Percentiles rank a stretch among this genome's conserved stretches.
phyloP scores from a whole-genome alignment of 2,888 invertebrate species.

The Cenopis cana region DNA sequence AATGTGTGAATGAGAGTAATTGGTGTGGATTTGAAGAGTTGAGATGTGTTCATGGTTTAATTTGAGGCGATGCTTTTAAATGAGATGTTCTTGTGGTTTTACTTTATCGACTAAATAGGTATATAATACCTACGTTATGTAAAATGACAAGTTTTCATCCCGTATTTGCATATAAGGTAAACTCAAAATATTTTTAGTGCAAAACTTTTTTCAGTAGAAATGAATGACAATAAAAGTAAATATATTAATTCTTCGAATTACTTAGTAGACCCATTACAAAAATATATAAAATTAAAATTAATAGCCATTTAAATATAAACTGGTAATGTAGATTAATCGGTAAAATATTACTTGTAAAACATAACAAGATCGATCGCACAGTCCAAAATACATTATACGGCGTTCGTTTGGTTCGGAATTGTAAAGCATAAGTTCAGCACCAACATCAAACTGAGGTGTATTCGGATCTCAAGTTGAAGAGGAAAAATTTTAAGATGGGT shows the following conservation, averaged over 20 bases:
- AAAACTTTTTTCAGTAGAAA: too few species aligned
- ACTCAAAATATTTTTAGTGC: not conserved
- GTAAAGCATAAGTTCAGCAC: not conserved
- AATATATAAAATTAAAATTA: too few species aligned
- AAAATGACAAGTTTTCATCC: too few species aligned
- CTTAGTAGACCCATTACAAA: too few species aligned
- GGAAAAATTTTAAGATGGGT: conserved; percentile 16
- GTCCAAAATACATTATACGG: not conserved
- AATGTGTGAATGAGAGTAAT: conserved; percentile 35
- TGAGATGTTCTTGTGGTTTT: not conserved
- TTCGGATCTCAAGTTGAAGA: not conserved
- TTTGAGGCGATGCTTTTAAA: conserved; percentile 8
- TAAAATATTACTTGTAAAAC: too few species aligned
- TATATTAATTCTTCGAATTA: too few species aligned
- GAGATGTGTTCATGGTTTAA: conserved; percentile 21
- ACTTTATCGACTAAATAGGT: not conserved
- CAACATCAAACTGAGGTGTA: not conserved
- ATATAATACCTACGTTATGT: too few species aligned
- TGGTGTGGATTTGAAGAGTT: conserved; percentile 35
- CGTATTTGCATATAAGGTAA: not conserved
- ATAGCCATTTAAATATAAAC: too few species aligned
- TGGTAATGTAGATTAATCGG: too few species aligned
- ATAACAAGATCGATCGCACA: not conserved
- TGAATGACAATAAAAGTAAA: too few species aligned
- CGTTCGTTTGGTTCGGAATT: not conserved